phyloP scores from a whole-genome alignment of 2,888 invertebrate species.

The Elysia crispata region DNA sequence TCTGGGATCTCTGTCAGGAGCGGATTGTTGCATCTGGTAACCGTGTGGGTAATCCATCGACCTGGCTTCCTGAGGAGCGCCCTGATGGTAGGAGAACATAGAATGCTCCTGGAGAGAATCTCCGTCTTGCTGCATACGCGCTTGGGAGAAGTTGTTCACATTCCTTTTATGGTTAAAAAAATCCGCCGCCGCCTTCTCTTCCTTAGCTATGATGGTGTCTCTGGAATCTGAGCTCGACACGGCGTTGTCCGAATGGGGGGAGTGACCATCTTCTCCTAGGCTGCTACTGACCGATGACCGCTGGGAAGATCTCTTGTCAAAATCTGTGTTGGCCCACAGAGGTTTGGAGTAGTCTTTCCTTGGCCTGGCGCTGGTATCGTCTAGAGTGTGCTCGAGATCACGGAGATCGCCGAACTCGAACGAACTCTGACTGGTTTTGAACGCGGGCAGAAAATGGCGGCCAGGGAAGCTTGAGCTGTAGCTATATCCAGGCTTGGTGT shows the following conservation, averaged over 20 bases:
- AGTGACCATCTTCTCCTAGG: constrained; percentile 48
- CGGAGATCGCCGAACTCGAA: constrained; percentile 42
- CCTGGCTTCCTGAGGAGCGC: neutral
- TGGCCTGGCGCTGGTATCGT: too few relatives aligned
- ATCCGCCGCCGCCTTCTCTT: constrained; percentile 43
- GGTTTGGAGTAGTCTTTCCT: constrained; percentile 54
- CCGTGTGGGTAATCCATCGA: too few relatives aligned
- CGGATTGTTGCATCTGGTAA: too few relatives aligned
- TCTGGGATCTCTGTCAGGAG: too few relatives aligned
- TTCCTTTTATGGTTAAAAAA: neutral
- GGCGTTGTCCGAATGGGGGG: constrained; percentile 54
- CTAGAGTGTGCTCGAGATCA: constrained; percentile 50
- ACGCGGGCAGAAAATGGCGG: neutral
- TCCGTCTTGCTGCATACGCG: neutral
- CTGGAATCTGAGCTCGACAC: constrained; percentile 57
- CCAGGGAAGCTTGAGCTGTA: too few relatives aligned
- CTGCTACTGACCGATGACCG: constrained; percentile 24
- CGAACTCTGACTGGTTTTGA: constrained; percentile 42
- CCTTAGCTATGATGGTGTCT: constrained; percentile 56
- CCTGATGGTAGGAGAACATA: neutral
- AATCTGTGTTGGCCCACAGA: constrained; percentile 54
- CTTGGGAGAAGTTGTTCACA: too few relatives aligned
- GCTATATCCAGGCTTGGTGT: neutral
- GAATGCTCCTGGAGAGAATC: neutral
- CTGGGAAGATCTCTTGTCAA: constrained; percentile 18